Evolutionary conservation across 2,888 invertebrate species (phyloP).

Genomic region (Poecilus cupreus): DNA sequence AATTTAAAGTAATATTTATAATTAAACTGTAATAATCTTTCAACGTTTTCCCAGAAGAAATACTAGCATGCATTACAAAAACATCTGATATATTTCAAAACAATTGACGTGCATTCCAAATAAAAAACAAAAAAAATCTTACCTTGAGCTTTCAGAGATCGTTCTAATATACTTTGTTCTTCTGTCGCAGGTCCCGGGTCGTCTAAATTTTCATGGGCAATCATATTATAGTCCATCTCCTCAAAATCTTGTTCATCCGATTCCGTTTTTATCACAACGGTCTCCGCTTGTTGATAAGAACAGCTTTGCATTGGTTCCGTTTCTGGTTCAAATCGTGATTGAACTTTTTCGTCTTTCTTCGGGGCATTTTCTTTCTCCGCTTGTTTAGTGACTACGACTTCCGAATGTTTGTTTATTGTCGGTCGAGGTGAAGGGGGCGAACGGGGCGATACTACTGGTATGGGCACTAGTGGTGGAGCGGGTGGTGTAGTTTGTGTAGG

Average conservation of each 20-base stretch:
- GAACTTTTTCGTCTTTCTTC: not conserved
- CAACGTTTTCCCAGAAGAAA: not conserved
- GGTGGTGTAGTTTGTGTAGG: not conserved
- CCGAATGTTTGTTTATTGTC: not conserved
- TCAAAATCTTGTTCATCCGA: constrained; percentile 40
- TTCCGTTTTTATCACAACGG: constrained; percentile 50
- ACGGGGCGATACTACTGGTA: not conserved
- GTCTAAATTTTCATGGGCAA: constrained; percentile 29
- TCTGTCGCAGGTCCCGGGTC: constrained; percentile 38
- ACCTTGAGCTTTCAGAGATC: constrained; percentile 57
- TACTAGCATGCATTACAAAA: constrained; percentile 2
- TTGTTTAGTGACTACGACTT: not conserved
- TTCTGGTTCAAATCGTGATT: constrained; percentile 18
- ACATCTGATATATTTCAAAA: constrained; percentile 7
- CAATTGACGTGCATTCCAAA: constrained; percentile 14
- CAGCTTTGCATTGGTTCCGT: constrained; percentile 52
- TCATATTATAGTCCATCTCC: constrained; percentile 52
- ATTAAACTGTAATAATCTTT: constrained; percentile 33
- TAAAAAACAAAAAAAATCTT: constrained; percentile 29
- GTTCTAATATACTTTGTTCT: constrained; percentile 55
- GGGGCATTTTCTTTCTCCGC: constrained; percentile 20
- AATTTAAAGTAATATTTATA: not conserved
- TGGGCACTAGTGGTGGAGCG: constrained; percentile 17
- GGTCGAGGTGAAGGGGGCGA: constrained; percentile 36
- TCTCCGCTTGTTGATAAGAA: constrained; percentile 38